A percentile compares a stretch with the other conserved stretches of the same genome.
phyloP scores from a whole-genome alignment of 2,888 invertebrate species.

The Oscheius onirici region DNA sequence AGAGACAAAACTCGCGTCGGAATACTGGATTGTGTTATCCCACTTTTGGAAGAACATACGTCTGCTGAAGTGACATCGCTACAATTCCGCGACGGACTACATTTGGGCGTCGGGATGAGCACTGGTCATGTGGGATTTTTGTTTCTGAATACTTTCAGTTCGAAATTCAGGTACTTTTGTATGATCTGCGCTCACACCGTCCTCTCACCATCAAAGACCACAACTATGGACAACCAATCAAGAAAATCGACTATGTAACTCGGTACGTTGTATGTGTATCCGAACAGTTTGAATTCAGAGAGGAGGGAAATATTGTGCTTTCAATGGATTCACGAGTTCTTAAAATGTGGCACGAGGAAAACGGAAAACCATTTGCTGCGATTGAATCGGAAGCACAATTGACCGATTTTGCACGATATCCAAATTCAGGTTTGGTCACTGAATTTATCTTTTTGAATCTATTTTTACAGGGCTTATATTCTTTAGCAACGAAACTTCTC shows the following conservation, averaged over 20 bases:
- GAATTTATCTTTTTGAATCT: neutral
- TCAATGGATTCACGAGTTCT: conserved; percentile 88
- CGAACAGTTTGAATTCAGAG: conserved; percentile 24
- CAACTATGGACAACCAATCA: conserved; percentile 90
- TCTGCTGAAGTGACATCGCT: conserved; percentile 79
- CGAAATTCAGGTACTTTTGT: conserved; percentile 78
- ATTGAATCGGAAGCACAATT: conserved; percentile 83
- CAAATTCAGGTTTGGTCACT: conserved; percentile 57
- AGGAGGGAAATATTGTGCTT: conserved; percentile 79
- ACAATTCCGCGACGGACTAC: conserved; percentile 74
- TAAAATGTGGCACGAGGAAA: conserved; percentile 86
- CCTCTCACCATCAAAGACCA: conserved; percentile 92
- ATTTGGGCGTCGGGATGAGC: conserved; percentile 86
- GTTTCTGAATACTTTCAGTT: no score
- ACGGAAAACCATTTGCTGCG: conserved; percentile 90
- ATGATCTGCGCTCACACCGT: conserved; percentile 90
- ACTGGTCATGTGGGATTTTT: conserved; percentile 83
- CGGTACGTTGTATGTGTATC: conserved; percentile 19
- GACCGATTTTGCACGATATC: conserved; percentile 80
- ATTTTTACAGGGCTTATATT: conserved; percentile 79
- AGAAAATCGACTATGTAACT: conserved; percentile 82
- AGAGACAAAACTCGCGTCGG: conserved; percentile 82
- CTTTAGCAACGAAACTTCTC: conserved; percentile 91
- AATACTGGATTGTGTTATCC: conserved; percentile 83
- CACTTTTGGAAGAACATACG: conserved; percentile 40